Percentiles rank a stretch among this genome's conserved stretches.
Evolutionary conservation across 2,888 invertebrate species (phyloP).

Genomic region (Caenorhabditis sp.): DNA sequence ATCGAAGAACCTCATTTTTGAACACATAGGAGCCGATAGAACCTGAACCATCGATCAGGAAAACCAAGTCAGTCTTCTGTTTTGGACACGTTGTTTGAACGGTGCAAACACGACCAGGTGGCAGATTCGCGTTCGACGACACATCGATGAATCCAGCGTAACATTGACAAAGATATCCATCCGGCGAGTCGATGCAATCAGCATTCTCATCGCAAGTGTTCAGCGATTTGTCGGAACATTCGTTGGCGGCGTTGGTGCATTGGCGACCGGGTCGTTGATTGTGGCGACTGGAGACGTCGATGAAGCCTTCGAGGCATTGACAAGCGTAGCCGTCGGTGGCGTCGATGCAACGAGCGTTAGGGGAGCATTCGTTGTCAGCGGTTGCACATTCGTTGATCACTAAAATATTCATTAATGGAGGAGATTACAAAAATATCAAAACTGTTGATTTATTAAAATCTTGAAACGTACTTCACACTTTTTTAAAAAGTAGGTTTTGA

Average conservation of each 20-base stretch:
- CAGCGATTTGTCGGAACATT: slow-evolving; percentile 54
- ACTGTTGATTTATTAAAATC: too few species aligned
- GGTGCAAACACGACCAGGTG: slow-evolving; percentile 69
- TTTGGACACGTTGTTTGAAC: slow-evolving; percentile 66
- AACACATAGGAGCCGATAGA: slow-evolving; percentile 68
- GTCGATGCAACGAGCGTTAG: slow-evolving; percentile 69
- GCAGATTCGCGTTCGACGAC: slow-evolving; percentile 65
- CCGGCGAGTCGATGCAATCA: slow-evolving; percentile 59
- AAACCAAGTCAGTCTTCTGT: slow-evolving; percentile 68
- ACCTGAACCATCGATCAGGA: slow-evolving; percentile 69
- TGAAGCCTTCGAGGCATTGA: slow-evolving; percentile 61
- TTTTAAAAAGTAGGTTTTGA: too few species aligned
- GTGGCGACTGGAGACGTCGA: slow-evolving; percentile 67
- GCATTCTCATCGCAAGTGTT: slow-evolving; percentile 63
- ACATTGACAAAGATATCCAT: slow-evolving; percentile 64
- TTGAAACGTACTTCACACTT: too few species aligned
- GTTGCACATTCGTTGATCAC: slow-evolving; percentile 71
- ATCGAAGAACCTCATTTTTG: slow-evolving; percentile 63
- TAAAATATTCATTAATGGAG: too few species aligned
- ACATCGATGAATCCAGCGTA: slow-evolving; percentile 69
- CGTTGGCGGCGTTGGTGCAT: slow-evolving; percentile 63
- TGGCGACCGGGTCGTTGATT: slow-evolving; percentile 66
- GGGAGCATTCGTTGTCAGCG: slow-evolving; percentile 65
- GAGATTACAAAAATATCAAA: too few species aligned
- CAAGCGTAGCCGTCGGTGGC: slow-evolving; percentile 69